These are phyloP conservation scores for Myotis vivesi DNA, from an alignment of 2,797 vertebrate species.

Conservation along the genomic window DNA sequence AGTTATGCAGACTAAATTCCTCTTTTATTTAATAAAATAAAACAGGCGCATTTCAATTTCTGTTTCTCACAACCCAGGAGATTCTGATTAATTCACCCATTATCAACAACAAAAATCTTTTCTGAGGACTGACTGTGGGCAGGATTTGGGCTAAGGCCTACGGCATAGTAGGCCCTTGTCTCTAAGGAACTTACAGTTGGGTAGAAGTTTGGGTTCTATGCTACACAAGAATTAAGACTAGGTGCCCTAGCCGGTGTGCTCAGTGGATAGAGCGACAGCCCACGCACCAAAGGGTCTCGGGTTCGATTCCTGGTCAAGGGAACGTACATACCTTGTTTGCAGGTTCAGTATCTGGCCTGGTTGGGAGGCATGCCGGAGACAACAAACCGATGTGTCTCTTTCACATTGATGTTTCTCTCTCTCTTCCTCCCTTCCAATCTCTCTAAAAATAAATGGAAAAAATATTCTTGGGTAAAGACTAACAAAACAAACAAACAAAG, in stretches of 20 bases:
- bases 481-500: too few species aligned
- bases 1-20: not conserved
- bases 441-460: too few species aligned
- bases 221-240: constrained; percentile 2
- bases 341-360: too few species aligned
- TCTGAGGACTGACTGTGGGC: not conserved
- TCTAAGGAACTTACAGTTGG: not conserved
- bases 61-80: constrained; percentile 3
- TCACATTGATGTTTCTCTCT: too few species aligned
- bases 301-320: too few species aligned
- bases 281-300: too few species aligned
- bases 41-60: not conserved
- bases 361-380: too few species aligned
- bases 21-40: constrained; percentile 17
- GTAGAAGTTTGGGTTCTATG: not conserved
- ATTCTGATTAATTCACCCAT: constrained; percentile 12
- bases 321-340: too few species aligned
- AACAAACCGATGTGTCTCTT: too few species aligned
- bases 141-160: not conserved
- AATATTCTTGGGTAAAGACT: too few species aligned
- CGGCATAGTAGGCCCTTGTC: not conserved
- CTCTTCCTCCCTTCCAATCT: too few species aligned
- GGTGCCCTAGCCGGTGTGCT: not conserved
- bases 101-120: not conserved
- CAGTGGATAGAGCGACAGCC: too few species aligned